These are phyloP conservation scores for Pogonocherus hispidulus DNA, from an alignment of 2,888 invertebrate species.

Conservation along the genomic window DNA sequence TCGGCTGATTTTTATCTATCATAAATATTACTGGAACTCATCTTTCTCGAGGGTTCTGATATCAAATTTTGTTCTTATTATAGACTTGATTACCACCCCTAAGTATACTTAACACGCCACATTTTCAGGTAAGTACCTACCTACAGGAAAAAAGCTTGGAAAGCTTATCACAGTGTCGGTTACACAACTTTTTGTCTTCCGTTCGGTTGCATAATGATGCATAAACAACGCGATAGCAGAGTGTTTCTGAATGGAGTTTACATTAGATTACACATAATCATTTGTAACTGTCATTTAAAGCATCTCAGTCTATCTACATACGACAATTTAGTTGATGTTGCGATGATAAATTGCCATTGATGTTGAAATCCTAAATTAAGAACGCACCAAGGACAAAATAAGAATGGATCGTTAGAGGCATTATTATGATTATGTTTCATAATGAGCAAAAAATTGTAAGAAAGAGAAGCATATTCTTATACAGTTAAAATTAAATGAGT, in stretches of 20 bases:
- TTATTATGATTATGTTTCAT: constrained; percentile 3
- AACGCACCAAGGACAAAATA: not conserved
- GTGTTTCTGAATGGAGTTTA: constrained; percentile 7
- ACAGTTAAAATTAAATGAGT: no score
- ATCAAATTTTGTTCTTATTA: no score
- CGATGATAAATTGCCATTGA: constrained; percentile 17
- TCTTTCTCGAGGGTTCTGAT: no score
- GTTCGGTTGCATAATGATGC: constrained; percentile 16
- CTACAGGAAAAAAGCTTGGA: not conserved
- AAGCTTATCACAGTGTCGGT: not conserved
- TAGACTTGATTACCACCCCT: no score
- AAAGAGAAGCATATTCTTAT: no score
- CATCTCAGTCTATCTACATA: constrained; percentile 17
- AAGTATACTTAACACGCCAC: not conserved
- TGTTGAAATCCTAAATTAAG: constrained; percentile 12
- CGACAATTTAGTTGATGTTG: constrained; percentile 18
- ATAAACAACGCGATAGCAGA: constrained; percentile 22
- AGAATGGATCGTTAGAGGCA: constrained; percentile 1
- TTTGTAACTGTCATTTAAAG: constrained; percentile 26
- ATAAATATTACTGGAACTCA: no score
- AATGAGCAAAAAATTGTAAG: constrained; percentile 1
- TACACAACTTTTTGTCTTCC: constrained; percentile 1
- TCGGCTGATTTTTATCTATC: no score
- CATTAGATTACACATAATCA: constrained; percentile 23
- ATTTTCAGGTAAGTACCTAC: not conserved